Base-by-base conservation (phyloP, 2,797 vertebrate genomes). In the Bradypodion pumilum region DNA sequence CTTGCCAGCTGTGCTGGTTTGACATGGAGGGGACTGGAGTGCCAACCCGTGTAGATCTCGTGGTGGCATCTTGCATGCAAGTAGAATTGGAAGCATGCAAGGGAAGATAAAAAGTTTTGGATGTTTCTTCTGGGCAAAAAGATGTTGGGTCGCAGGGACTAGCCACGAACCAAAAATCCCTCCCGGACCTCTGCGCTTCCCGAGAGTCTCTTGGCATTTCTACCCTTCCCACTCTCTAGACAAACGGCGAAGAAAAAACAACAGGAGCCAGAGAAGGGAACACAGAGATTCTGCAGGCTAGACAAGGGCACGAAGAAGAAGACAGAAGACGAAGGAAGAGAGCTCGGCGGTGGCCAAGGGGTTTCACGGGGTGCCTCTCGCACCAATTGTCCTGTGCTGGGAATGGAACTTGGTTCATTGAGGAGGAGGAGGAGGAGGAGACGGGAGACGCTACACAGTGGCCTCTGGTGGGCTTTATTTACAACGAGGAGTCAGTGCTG, bases 391-490 rank as follows among this genome's bases (percentile, higher is more conserved):
- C 94, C 94, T 89, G 93, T 23, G 81, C 83, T 87, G 92, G 65
- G 90, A 85, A 93, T 86, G 42, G 89, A 88, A 82, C 68, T 75
- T 1, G 91, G 85, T 42, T 78, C 80, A 89, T 93, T 90, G 92
- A 89, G 91, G 88, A 93, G 91, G 91, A n/a, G n/a, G n/a, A n/a
- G n/a, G n/a, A n/a, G n/a, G n/a, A n/a, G n/a, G n/a, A 92, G 87
- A 95, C 63, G 91, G 93, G 92, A 88, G 90, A 95, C 93, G 92
- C 96, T 95, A 95, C 94, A 95, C 94, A 94, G 95, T 93, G 96
- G 94, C 95, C 92, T 96, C 95, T 95, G 95, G 95, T 95, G 92
- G 89, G 91, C 91, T 91, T 81, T 96, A 95, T 96, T 95, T 96
- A 96, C 94, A 96, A 93, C 80, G 87, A 89, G 93, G 94, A 70